Evolutionary conservation across 1,140 invertebrate genomes (phyloP).

Genomic region (Melanaphis sacchari): DNA sequence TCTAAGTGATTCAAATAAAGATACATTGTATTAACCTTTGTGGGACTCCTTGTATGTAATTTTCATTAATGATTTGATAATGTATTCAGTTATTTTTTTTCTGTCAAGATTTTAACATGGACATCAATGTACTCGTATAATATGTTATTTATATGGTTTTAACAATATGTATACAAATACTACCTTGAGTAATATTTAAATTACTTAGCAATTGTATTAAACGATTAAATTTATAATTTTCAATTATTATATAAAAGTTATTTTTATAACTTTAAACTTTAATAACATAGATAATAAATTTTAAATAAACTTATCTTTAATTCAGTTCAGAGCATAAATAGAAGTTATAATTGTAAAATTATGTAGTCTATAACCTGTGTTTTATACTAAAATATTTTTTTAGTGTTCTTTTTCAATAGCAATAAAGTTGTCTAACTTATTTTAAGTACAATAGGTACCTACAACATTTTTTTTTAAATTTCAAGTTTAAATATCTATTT

Average conservation of each 20-base stretch:
- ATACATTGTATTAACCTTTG: neutral
- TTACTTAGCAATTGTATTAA: neutral
- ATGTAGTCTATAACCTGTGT: neutral
- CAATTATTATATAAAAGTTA: neutral
- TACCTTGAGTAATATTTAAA: neutral
- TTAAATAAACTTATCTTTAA: constrained; percentile 10
- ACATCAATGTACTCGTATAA: neutral
- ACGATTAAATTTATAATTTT: neutral
- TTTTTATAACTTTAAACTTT: neutral
- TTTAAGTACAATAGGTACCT: neutral
- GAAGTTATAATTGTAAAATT: neutral
- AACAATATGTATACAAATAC: neutral
- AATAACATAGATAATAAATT: neutral
- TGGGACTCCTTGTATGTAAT: neutral
- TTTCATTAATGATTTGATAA: neutral
- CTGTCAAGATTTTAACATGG: neutral
- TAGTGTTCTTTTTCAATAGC: neutral
- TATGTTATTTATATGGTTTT: neutral
- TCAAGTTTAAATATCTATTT: neutral
- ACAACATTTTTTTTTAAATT: neutral
- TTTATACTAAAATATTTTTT: neutral
- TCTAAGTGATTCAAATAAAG: too few species aligned
- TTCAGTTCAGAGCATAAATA: neutral
- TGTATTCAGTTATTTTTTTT: neutral
- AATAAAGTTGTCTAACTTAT: neutral